Evolutionary conservation across 2,888 invertebrate genomes (phyloP), one percentile per base, ranked within the genome.

Genomic region (Melinopterus prodromus): DNA sequence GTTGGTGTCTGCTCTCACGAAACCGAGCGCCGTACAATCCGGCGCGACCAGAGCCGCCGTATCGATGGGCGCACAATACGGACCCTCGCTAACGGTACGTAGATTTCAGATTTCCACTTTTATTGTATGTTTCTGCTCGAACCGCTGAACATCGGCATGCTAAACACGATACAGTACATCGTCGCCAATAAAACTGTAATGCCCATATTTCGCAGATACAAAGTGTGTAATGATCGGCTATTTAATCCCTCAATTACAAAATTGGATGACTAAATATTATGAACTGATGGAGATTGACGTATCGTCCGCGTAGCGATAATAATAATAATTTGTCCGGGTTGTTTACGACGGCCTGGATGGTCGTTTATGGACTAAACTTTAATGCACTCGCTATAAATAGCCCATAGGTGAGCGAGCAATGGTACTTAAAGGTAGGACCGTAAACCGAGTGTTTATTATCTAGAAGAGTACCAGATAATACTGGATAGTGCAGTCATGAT

Each of bases 71-170:
- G 5, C 53, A 53, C 53, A 53, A 53, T 53, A 12, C 53, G 53
- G 53, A 12, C 53, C 53, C 53, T 53, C 53, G 53, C 53, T 53
- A 53, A 53, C 53, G 53, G 53, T 53, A 53, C 53, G 12, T 53
- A 53, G 53, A 53, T 53, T 53, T 53, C 53, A 53, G 53, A 53
- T 53, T 53, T 53, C 53, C 53, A 53, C 53, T 53, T 53, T 53
- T 53, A 53, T 53, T 53, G 53, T 12, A 53, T 3, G 53, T 53
- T 4, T 2, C 53, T 53, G 2, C 53, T 7, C 53, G 12, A 53
- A 53, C 53, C 53, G 5, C 53, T 53, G 53, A 53, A 53, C 53
- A 53, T 12, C 53, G 53, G 12, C 53, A 53, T 53, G 12, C 53
- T 53, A 53, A 53, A 53, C 53, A 53, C 53, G 53, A 53, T 53